Conservation (phyloP, 2,888 invertebrate genomes). For the Thecophora atra region DNA sequence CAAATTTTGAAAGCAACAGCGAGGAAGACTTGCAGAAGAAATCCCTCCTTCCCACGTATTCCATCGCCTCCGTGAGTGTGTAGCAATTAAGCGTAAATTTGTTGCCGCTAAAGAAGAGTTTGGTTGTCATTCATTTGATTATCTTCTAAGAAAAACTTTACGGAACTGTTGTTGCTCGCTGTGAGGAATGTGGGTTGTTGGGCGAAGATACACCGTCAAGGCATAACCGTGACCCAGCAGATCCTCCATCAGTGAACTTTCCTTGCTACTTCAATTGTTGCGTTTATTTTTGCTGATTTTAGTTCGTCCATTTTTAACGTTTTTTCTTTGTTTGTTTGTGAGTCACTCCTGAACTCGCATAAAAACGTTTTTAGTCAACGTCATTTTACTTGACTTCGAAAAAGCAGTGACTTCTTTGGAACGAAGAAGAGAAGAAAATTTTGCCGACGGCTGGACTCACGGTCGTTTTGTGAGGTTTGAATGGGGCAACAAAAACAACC, state of each 20-base stretch:
- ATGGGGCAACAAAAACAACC: constrained; percentile 1
- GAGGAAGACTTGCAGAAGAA: not conserved
- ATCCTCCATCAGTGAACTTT: constrained; percentile 16
- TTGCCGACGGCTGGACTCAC: not conserved
- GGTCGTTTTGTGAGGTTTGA: not conserved
- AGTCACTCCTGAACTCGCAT: not conserved
- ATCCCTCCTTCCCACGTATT: not conserved
- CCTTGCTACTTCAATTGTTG: not conserved
- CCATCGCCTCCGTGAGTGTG: not conserved
- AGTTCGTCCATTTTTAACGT: not conserved
- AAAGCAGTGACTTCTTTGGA: not conserved
- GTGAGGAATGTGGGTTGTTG: not conserved
- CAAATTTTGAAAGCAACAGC: constrained; percentile 26
- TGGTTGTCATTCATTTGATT: constrained; percentile 29
- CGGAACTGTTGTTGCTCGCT: not conserved
- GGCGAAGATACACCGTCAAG: too few relatives aligned
- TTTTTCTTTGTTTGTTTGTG: not conserved
- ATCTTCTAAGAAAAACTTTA: constrained; percentile 17
- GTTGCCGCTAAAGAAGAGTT: not conserved
- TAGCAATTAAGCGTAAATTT: constrained; percentile 5
- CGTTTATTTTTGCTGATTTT: not conserved
- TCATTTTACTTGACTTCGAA: constrained; percentile 27
- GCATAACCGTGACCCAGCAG: constrained; percentile 17
- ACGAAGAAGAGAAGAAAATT: not conserved
- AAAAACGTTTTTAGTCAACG: constrained; percentile 22